Evolutionary conservation across 2,888 invertebrate genomes (phyloP), one percentile per base, ranked within the genome.

Genomic region (Molorchus minor): DNA sequence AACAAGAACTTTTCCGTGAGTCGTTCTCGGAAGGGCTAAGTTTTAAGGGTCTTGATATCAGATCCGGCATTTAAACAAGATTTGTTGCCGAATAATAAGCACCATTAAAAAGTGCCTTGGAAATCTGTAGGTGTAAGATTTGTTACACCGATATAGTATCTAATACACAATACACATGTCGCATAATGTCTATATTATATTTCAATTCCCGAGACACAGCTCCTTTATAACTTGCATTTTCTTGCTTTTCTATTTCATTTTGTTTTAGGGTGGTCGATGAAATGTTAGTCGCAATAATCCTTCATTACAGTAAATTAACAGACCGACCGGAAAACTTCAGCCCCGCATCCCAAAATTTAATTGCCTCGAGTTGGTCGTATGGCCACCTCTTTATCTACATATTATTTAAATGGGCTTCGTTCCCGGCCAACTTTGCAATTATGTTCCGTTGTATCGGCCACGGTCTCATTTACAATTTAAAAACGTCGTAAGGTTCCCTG

Each of bases 331-430:
- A 15, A 36, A 25, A 36, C 36, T 36, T 15, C 36, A 7, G 36
- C n/a, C 3, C 15, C 36, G 3, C 43, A 21, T 21, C 20, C 43
- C 43, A 16, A 17, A 43, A 19, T 43, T 43, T 43, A 43, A 43
- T 43, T 43, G 15, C 43, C 12, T 15, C 33, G 25, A 43, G 43
- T 43, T 43, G 13, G 17, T 15, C 38, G 35, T 54, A 36, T 46
- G 63, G 59, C 58, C 59, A 62, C 58, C 63, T 56, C 33, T 47
- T 44, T 51, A 49, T 36, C n/a, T 36, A 7, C 36, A 15, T 36
- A 13, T 36, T 36, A 13, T 36, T 36, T 12, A 36, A 36, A 36
- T 12, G 13, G 13, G 36, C 15, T 25, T 25, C 15, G 15, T n/a
- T 36, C 36, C 2, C 15, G 15, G 36, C 36, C 36, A 36, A 36